Evolutionary conservation across 2,113 vertebrate species (phyloP).

Genomic region (Lepus timidus): DNA sequence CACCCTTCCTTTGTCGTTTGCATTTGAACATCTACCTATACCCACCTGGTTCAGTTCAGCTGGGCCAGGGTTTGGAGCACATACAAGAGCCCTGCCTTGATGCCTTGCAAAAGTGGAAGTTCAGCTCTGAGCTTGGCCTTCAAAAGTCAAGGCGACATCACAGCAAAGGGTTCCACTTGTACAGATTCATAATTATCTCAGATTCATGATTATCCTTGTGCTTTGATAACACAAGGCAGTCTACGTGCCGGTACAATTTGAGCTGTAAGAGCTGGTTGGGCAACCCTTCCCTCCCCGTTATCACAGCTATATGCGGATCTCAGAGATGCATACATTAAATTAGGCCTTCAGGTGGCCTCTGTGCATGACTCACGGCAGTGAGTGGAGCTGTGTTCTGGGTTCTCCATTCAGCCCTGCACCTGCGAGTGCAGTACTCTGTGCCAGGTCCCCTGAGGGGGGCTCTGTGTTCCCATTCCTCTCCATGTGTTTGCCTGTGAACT

Average conservation of each 20-base stretch:
- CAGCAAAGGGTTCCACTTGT: neutral
- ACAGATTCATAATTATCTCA: neutral
- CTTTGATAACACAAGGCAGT: neutral
- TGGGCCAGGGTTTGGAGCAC: neutral
- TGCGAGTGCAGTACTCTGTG: neutral
- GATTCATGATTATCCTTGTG: neutral
- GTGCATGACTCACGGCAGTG: neutral
- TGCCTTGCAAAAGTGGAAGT: neutral
- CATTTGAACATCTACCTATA: neutral
- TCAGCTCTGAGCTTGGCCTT: neutral
- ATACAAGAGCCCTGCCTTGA: neutral
- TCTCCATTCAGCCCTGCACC: neutral
- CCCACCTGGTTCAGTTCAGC: neutral
- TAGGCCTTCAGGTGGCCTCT: neutral
- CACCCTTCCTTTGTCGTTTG: neutral
- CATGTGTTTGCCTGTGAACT: neutral
- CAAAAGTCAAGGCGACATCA: neutral
- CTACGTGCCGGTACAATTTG: neutral
- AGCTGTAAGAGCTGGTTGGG: neutral
- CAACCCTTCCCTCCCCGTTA: neutral
- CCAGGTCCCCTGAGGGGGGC: neutral
- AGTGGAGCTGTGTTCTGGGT: neutral
- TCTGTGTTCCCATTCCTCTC: neutral
- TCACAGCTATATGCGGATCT: neutral
- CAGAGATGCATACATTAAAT: neutral